Conservation (phyloP, 2,888 invertebrate genomes). For the Mayetiola destructor region DNA sequence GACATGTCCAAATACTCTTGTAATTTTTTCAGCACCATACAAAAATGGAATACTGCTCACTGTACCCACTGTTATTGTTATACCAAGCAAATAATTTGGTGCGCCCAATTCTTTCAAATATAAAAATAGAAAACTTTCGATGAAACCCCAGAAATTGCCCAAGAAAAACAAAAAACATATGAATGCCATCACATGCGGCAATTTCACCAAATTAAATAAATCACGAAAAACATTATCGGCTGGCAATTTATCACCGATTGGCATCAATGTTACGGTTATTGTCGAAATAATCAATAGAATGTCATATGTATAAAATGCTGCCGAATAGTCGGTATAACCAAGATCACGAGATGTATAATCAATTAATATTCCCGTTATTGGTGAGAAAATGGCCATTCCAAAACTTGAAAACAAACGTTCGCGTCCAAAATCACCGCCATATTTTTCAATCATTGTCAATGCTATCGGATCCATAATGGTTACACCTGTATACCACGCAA, state of each 20-base stretch:
- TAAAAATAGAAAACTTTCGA: constrained; percentile 76
- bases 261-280: constrained; percentile 60
- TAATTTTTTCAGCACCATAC: constrained; percentile 70
- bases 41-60: constrained; percentile 72
- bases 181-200: constrained; percentile 66
- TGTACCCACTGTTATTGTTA: constrained; percentile 74
- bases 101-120: constrained; percentile 73
- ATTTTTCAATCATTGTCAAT: constrained; percentile 69
- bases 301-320: constrained; percentile 76
- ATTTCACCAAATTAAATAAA: constrained; percentile 56
- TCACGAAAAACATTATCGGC: constrained; percentile 64
- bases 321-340: constrained; percentile 71
- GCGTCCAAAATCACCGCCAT: constrained; percentile 67
- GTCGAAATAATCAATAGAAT: constrained; percentile 56
- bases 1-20: constrained; percentile 64
- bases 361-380: constrained; percentile 63
- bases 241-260: constrained; percentile 59
- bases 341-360: constrained; percentile 41
- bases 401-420: constrained; percentile 67
- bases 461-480: constrained; percentile 82
- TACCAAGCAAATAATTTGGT: constrained; percentile 67
- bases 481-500: too few relatives aligned
- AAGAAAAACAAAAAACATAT: constrained; percentile 66
- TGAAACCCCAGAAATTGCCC: constrained; percentile 79
- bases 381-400: constrained; percentile 71